Base-by-base conservation (phyloP, 2,797 vertebrate species). In the Sebastes vulpes region DNA sequence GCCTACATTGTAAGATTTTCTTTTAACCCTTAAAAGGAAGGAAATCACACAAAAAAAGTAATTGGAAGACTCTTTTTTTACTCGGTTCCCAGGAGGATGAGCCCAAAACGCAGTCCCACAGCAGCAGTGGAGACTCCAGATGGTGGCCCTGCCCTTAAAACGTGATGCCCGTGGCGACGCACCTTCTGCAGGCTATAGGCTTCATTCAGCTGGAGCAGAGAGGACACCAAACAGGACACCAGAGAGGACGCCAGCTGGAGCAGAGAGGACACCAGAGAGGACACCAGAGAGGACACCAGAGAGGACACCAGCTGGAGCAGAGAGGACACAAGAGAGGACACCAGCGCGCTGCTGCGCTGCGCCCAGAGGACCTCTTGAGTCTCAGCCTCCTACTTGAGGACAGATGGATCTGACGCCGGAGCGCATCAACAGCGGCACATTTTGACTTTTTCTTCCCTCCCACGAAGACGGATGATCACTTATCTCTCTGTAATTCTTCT, bases 371-470 rank as follows among this genome's bases (percentile, higher is more conserved):
- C 53, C 72, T 16, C 74, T 4, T n/a, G 58, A n/a, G 65, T 18
- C 50, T 78, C 56, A 3, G 52, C 65, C 18, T 29, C 35, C 2
- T 35, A 53, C 77, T 71, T 4, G 18, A 64, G 58, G 21, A 70
- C 88, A 84, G 75, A 76, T 88, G 77, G 82, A 85, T 54, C 21
- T 85, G 87, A 88, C 74, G 66, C 9, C 14, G n/a, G 38, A 38
- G 5, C 31, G 28, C 67, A 21, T 10, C 64, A 11, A 4, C 74
- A n/a, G 65, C 12, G 14, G 8, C 54, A 0, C 12, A 8, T 11
- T 69, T 29, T 54, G 53, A 70, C 66, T 67, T 16, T 14, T 35
- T 16, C 38, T 67, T 67, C 4, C 29, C 3, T 23, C 77, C 12
- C 9, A 48, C 10, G 25, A n/a, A 23, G 65, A 60, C 75, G 25